Conservation (phyloP, 2,888 invertebrate species). For the Coleophora deauratella region DNA sequence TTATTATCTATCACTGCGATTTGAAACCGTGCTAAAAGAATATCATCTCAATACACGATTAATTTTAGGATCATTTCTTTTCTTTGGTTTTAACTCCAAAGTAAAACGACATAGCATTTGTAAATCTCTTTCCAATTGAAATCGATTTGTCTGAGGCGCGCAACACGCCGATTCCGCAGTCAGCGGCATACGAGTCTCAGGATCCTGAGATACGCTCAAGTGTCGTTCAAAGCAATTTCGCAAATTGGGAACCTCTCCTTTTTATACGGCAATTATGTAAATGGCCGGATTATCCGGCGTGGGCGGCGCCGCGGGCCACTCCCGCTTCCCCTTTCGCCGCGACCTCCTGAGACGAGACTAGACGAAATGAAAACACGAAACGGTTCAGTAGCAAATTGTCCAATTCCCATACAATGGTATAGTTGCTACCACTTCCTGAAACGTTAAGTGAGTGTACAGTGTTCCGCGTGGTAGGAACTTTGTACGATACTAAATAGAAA, state of each 20-base stretch:
- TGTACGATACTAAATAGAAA: too few species aligned
- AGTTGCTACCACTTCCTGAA: too few species aligned
- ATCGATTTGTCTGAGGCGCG: background rate
- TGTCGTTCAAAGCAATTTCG: conserved; percentile 70
- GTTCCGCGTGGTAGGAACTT: too few species aligned
- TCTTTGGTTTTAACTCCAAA: too few species aligned
- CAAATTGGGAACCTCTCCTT: conserved; percentile 73
- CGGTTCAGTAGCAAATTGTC: too few species aligned
- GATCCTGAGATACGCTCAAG: conserved; percentile 36
- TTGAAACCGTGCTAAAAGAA: too few species aligned
- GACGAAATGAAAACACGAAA: background rate
- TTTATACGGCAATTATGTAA: conserved; percentile 75
- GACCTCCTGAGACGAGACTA: conserved; percentile 17
- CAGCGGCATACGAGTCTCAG: conserved; percentile 27
- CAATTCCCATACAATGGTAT: background rate
- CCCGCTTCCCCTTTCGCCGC: conserved; percentile 56
- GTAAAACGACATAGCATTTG: too few species aligned
- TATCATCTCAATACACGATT: too few species aligned
- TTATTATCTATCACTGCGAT: too few species aligned
- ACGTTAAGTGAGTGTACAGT: too few species aligned
- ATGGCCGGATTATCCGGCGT: conserved; percentile 70
- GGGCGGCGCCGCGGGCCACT: conserved; percentile 62
- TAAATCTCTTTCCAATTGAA: too few species aligned
- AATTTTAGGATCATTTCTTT: too few species aligned
- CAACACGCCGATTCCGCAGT: conserved; percentile 4